Evolutionary conservation across 2,113 vertebrate genomes (phyloP).

Genomic region (Phoenicopterus ruber): DNA sequence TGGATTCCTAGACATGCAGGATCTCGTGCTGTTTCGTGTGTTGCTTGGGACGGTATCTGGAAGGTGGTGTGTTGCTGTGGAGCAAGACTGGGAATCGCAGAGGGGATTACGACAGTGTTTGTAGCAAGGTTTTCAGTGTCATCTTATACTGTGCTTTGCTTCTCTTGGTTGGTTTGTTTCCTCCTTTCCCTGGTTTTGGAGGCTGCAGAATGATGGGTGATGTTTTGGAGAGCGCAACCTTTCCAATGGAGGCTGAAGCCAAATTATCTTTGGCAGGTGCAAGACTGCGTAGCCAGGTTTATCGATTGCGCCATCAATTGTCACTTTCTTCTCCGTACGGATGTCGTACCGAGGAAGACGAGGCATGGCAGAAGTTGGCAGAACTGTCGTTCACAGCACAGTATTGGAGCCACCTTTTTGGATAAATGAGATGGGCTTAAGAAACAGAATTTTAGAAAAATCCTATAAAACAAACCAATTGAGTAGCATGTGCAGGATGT

Average conservation of each 20-base stretch:
- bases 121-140: neutral
- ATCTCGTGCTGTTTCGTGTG: neutral
- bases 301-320: rapidly evolving
- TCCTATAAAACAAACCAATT: neutral
- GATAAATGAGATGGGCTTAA: neutral
- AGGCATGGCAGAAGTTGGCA: neutral
- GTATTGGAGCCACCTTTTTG: neutral
- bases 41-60: rapidly evolving
- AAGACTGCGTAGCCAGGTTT: neutral
- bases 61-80: neutral
- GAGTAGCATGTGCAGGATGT: neutral
- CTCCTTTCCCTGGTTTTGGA: neutral
- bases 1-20: rapidly evolving
- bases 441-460: neutral
- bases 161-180: neutral
- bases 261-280: neutral
- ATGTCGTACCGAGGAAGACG: neutral
- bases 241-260: neutral
- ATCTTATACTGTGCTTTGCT: neutral
- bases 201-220: neutral
- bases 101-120: neutral
- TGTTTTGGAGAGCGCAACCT: neutral
- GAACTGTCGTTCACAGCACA: neutral
- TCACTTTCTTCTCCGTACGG: neutral
- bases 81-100: neutral